Base-by-base conservation (phyloP, 2,797 vertebrate genomes). In the Takifugu ocellatus region DNA sequence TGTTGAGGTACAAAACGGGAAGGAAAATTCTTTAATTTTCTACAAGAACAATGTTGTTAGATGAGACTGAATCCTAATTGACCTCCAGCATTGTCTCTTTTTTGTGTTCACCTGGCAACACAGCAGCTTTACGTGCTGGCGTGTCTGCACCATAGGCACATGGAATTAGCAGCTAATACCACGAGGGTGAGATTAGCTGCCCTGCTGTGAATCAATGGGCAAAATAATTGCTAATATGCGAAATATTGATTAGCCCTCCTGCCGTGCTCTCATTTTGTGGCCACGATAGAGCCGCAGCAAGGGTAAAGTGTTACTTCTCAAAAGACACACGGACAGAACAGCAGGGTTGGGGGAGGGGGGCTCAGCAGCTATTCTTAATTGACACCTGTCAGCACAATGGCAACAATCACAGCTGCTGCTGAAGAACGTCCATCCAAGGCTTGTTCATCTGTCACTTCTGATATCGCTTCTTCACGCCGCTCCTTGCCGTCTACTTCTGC, bases 201-300 rank as follows among this genome's bases (percentile, higher is more conserved):
- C 90, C 91, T 91, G 60, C 92, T 92, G 92, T 98, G 96, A 98
- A 98, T 98, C 96, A 98, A 96, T 97, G 94, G 92, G 92, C 94
- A 98, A 96, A 98, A 94, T 93, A 94, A 98, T 97, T 97, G 96
- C 95, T 96, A 97, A 98, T 97, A 97, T 94, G 94, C 94, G 94
- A 92, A 93, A 91, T 98, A 98, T 97, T 93, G 95, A 98, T 99
- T 95, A 94, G 92, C 84, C 88, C 91, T 93, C 90, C 91, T 91
- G 92, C 92, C 75, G 44, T 79, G 81, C 84, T 69, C 93, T 95
- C 94, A 92, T 96, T 95, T 94, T 94, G 77, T 70, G 91, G 93
- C 36, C 36, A 15, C 36, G 36, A 14, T 14, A 8, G 33, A 14
- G 36, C 36, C 36, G 36, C 36, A 12, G 12, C 36, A 98, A 96